Conservation (phyloP, 2,888 invertebrate genomes). For the Mactromeris polynyma region DNA sequence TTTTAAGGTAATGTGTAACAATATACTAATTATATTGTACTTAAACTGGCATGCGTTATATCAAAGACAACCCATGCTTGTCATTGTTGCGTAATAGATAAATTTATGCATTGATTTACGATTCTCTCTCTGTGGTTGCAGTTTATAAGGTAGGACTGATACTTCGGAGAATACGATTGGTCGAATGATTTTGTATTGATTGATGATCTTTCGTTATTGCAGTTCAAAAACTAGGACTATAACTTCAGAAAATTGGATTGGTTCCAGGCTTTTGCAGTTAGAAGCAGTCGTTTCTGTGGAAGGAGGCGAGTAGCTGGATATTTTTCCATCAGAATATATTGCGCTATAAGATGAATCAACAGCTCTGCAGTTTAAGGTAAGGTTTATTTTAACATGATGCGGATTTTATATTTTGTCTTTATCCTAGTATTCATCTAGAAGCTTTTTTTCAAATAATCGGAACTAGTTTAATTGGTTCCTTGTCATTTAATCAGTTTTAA, state of each 20-base stretch:
- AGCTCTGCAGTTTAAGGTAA: not conserved
- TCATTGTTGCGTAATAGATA: not conserved
- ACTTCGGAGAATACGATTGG: not conserved
- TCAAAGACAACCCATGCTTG: not conserved
- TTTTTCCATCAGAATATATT: not conserved
- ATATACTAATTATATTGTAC: not conserved
- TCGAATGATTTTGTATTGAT: not conserved
- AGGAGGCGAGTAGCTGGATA: not conserved
- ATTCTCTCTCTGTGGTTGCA: too few relatives aligned
- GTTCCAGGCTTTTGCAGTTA: not conserved
- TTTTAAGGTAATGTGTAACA: too few relatives aligned
- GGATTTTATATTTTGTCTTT: not conserved
- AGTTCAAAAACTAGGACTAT: not conserved
- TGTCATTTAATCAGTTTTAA: too few relatives aligned
- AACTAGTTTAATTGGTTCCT: not conserved
- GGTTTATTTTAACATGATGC: not conserved
- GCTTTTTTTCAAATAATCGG: too few relatives aligned
- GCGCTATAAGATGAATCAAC: not conserved
- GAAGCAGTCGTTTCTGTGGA: not conserved
- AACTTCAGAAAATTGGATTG: not conserved
- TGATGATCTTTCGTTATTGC: not conserved
- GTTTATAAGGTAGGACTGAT: not conserved
- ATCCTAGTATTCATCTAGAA: not conserved
- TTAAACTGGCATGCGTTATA: not conserved
- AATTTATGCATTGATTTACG: not conserved